Evolutionary conservation across 2,113 vertebrate genomes (phyloP), one percentile per base, ranked within the genome.

Genomic region (Archocentrus centrarchus): DNA sequence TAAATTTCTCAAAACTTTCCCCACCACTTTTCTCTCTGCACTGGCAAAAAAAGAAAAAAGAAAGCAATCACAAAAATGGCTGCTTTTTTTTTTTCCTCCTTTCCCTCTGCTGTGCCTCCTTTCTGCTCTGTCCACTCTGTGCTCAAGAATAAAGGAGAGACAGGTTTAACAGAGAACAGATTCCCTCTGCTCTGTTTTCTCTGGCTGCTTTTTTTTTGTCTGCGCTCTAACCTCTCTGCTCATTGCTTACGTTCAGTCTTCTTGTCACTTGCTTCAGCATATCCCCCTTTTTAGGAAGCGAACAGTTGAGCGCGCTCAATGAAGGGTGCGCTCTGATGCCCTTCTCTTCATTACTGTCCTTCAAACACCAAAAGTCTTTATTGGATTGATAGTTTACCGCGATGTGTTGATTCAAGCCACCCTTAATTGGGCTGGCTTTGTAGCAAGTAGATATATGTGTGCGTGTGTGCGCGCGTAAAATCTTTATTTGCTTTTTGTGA

Each of bases 1-100:
- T 96, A 94, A 93, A 85, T 88, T 94, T 93, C 84, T 86, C 84
- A 55, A 86, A 90, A 85, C 88, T 90, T 93, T 93, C 90, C 86
- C 83, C 44, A 79, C 90, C 86, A 76, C 88, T 93, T 94, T 88
- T 93, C 83, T 88, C 84, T 93, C 89, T 89, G 75, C 70, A 24
- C 86, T 55, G 77, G 85, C 60, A 82, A 64, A 79, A 88, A 57
- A 88, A n/a, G n/a, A 73, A 44, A 59, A 58, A 27, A 62, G 13
- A 41, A 22, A 8, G 86, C 66, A 82, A 85, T 90, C 86, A 82
- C 84, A 93, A 93, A 94, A 94, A 91, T 92, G 91, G 75, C 87
- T 73, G 9, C 17, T 35, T 83, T 83, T 75, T 80, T 64, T 61
- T 66, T 27, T 39, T 24, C 39, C 39, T 27, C 7, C 39, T 27